Evolutionary conservation across 2,113 vertebrate species (phyloP), one percentile per base, ranked within the genome.

Genomic region (Redunca redunca): DNA sequence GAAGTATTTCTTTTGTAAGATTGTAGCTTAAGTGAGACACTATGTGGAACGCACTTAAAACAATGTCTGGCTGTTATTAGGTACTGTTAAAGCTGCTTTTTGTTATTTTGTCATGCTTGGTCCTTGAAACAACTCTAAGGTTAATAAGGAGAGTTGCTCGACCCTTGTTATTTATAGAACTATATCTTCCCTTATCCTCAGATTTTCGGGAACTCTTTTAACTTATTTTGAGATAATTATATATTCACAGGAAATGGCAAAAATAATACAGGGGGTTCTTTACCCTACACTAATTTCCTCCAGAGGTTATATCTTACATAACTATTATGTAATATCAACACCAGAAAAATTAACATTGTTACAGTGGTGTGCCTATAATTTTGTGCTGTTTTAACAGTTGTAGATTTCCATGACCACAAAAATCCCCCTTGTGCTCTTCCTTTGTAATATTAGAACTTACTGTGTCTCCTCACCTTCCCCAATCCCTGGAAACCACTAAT

Each of bases 221-320:
- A 78, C 40, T 91, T 96, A 67, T 92, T 97, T 95, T 43, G 57
- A 96, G 92, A 40, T 85, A 74, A 95, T 96, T 94, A 94, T 28
- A 93, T 83, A 90, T 48, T 90, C 48, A 96, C 7, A 92, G 82
- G 78, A 98, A 96, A 95, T 96, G 92, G 52, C 55, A 94, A 90
- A 95, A 93, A 48, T 50, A 91, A 48, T 62, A 30, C 10, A 88
- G 52, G 57, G 92, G 81, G 16, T n/a, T 94, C 71, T 62, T 90
- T 96, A 95, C 30, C 23, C 9, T 93, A 95, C 36, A 80, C 84
- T 82, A 28, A n/a, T 94, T 95, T 95, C 25, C 36, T 43, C 40
- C 50, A 82, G 0, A 94, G 77, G n/a, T 78, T 96, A 78, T 25
- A 30, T 96, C 50, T 97, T 97, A 94, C 17, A 6, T 97, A 93